Base-by-base conservation (phyloP, 1,140 invertebrate genomes). In the Bicyclus anynana region DNA sequence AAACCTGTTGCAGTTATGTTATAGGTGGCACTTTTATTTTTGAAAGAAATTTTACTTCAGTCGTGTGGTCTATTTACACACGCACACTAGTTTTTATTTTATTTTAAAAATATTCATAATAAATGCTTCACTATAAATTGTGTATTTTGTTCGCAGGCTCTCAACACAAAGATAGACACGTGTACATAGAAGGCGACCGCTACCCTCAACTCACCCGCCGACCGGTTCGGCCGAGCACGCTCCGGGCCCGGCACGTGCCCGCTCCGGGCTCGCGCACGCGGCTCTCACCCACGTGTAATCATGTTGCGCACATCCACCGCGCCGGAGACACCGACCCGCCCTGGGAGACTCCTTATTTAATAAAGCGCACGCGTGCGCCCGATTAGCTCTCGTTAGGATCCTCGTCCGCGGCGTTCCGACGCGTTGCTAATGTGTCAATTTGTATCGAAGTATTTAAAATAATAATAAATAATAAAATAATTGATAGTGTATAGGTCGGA, bases 401-500 rank as follows among this genome's bases (percentile, higher is more conserved):
- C 35, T 14, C 21, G 21, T 37, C 23, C 17, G 47, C 51, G 47
- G 46, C 58, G 44, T 46, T 40, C 44, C 23, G 21, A 35, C 37
- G 52, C 58, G 37, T 60, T 46, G 18, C 26, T 33, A 49, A 54
- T 46, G 61, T 63, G 61, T 63, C 61, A 63, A 63, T 63, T 63
- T 63, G 55, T 63, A 63, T 50, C 49, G 54, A 58, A 61, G 58
- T 53, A 53, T 42, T 58, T 37, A 17, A 53, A 53, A 46, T n/a
- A n/a, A 55, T 42, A 40, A 37, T 53, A 61, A 51, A 38, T 38
- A n/a, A n/a, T n/a, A n/a, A n/a, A n/a, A 50, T 29, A 52, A 52
- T 46, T 42, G 37, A 58, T 63, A 63, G 61, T 63, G 54, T 63
- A 56, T 63, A 61, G 53, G 54, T 58, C 53, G 53, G 54, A 49